Evolutionary conservation across 1,140 invertebrate species (phyloP).

Genomic region (Cherax destructor): DNA sequence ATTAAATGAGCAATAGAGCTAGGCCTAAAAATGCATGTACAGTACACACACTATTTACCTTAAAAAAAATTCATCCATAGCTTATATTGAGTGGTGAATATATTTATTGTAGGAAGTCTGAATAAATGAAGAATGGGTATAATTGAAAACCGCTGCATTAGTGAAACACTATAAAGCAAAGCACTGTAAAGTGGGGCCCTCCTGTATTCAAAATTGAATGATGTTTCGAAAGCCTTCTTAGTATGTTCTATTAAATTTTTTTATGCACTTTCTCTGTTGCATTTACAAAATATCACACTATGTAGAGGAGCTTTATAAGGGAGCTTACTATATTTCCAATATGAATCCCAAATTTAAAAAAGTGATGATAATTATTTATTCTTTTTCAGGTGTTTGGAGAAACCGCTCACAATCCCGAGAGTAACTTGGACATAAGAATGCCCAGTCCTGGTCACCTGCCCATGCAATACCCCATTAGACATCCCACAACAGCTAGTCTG

Average conservation of each 20-base stretch:
- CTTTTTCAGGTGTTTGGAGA: slow-evolving; percentile 52
- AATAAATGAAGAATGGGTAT: no score
- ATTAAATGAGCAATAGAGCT: no score
- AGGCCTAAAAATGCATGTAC: no score
- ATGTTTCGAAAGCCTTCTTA: background rate
- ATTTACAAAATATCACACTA: background rate
- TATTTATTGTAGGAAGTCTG: no score
- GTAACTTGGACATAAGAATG: slow-evolving; percentile 60
- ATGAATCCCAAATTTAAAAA: background rate
- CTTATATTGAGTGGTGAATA: no score
- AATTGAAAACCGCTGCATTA: no score
- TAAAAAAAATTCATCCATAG: no score
- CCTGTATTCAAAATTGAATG: no score
- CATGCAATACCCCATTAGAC: slow-evolving; percentile 21
- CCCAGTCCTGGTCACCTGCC: slow-evolving; percentile 55
- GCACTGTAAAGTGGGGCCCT: no score
- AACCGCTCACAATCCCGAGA: slow-evolving; percentile 61
- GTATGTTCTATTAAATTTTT: background rate
- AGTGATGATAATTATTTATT: background rate
- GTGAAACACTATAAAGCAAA: no score
- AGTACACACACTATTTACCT: no score
- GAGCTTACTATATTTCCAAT: background rate
- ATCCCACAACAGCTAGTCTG: slow-evolving; percentile 21
- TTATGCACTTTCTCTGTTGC: background rate
- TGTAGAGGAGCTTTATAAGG: no score